Evolutionary conservation across 2,888 invertebrate species (phyloP).

Genomic region (Agapostemon virescens): DNA sequence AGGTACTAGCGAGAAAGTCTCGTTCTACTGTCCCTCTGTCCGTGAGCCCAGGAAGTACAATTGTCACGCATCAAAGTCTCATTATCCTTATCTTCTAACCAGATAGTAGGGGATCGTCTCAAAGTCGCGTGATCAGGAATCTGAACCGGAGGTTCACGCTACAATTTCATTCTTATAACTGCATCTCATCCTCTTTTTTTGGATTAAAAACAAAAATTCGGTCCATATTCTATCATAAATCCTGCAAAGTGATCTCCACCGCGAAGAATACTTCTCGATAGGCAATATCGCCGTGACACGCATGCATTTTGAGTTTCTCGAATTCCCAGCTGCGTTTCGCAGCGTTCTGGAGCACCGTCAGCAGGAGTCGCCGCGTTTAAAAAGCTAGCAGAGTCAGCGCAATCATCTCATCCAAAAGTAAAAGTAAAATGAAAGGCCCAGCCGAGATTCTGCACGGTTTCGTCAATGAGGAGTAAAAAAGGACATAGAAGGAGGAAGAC

Average conservation of each 20-base stretch:
- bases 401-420: not conserved
- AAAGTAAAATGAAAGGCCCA: not conserved
- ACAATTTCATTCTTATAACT: too few relatives aligned
- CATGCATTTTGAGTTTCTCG: not conserved
- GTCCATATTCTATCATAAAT: too few relatives aligned
- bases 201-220: too few relatives aligned
- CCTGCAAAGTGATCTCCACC: not conserved
- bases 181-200: too few relatives aligned
- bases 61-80: too few relatives aligned
- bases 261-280: not conserved
- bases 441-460: slow-evolving; percentile 17
- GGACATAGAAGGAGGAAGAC: not conserved
- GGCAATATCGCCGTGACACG: not conserved
- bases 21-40: too few relatives aligned
- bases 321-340: not conserved
- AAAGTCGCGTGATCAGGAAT: too few relatives aligned
- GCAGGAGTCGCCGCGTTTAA: not conserved
- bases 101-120: too few relatives aligned
- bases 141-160: too few relatives aligned
- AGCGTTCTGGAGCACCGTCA: not conserved
- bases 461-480: slow-evolving; percentile 23
- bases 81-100: too few relatives aligned
- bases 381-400: not conserved
- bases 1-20: too few relatives aligned
- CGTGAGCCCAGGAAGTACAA: too few relatives aligned